Base-by-base conservation (phyloP, 2,888 invertebrate species). In the Biston stratarius region DNA sequence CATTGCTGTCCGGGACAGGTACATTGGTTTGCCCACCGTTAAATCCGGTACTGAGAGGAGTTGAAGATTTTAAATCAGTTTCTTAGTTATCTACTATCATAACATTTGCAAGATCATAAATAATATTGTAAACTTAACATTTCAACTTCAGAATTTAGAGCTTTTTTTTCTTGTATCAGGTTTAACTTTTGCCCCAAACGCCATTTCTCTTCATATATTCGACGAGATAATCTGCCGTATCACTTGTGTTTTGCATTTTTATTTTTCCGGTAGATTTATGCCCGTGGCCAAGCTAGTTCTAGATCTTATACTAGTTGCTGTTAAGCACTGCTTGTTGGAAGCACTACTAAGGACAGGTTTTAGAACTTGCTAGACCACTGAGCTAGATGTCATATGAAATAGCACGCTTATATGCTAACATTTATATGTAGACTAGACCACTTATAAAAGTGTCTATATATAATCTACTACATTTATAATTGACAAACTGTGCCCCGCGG, bases 291-390 rank as follows among this genome's bases (percentile, higher is more conserved):
- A 42, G 24, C 52, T 15, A 52, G 56, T 56, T 52, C 33, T 38
- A 70, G 65, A 73, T 69, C 67, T 67, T 70, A 55, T 49, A 65
- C 60, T 60, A 73, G 64, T 69, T 65, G 66, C 36, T 51, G 34
- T 24, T 24, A 48, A 15, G 48, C 48, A 48, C 47, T 11, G 33
- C 61, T 57, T 1, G 64, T 34, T 70, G 61, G 58, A 70, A 57
- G 6, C 24, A 24, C 49, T 65, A 56, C 56, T 45, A 11, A n/a
- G 49, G 72, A 79, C 79, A 69, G 72, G 82, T 81, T 78, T 33
- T 63, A 36, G 49, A 76, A 79, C 71, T 75, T 64, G 67, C 69
- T 72, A 64, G 42, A 42, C 42, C 10, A 45, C 10, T 52, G 48
- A 44, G 52, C 61, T 48, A 53, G 52, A 74, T 71, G 55, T 71